These are phyloP conservation scores for Andrena bucephala DNA, from an alignment of 2,888 invertebrate species.

Conservation along the genomic window DNA sequence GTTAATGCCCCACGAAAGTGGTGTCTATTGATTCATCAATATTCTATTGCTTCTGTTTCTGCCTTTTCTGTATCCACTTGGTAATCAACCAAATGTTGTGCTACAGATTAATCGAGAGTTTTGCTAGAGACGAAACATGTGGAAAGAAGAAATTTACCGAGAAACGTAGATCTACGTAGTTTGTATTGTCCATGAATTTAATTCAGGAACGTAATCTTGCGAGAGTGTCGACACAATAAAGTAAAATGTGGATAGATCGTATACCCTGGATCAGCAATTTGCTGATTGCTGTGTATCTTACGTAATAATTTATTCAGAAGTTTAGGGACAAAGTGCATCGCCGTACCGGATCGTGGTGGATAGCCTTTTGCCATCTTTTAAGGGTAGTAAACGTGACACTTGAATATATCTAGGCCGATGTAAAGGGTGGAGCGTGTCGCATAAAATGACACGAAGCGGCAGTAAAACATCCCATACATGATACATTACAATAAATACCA, in stretches of 20 bases:
- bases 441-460: constrained; percentile 49
- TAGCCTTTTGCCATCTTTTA: constrained; percentile 51
- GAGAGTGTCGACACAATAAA: not conserved
- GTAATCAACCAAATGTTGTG: too few species aligned
- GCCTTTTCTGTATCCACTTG: too few species aligned
- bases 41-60: too few species aligned
- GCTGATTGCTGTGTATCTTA: constrained; percentile 38
- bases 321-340: constrained; percentile 60
- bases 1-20: too few species aligned
- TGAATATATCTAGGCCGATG: constrained; percentile 40
- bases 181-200: not conserved
- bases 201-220: not conserved
- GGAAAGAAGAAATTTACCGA: too few species aligned
- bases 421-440: constrained; percentile 37
- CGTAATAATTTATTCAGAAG: constrained; percentile 62
- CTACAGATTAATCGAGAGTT: too few species aligned
- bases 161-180: not conserved
- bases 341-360: constrained; percentile 4
- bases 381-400: constrained; percentile 46
- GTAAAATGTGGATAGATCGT: not conserved
- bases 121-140: too few species aligned
- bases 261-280: constrained; percentile 31
- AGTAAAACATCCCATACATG: constrained; percentile 51
- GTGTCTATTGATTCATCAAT: too few species aligned
- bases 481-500: constrained; percentile 54